Base-by-base conservation (phyloP, 2,797 vertebrate genomes). In the Enoplosus armatus region DNA sequence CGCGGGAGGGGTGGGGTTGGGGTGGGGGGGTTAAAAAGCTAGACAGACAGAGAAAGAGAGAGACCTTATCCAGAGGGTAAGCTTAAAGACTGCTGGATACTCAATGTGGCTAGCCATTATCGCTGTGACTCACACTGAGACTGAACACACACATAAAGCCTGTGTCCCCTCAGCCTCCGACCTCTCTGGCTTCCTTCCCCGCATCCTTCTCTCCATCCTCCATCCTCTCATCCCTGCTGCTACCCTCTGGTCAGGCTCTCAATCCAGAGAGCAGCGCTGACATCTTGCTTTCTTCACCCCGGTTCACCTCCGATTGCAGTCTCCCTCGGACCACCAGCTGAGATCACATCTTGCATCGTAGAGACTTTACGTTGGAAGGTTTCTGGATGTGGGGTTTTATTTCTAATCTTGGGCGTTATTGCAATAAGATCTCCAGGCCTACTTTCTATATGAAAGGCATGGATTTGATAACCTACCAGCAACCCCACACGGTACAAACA, bases 401-500 rank as follows among this genome's bases (percentile, higher is more conserved):
- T 70, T 74, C n/a, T 18, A 60, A 58, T 79, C 45, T 66, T n/a
- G 48, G 53, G 22, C 8, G 12, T 70, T 80, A 81, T 63, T 69
- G 84, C 87, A 92, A 86, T 90, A 87, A 84, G 62, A 82, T 71
- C 76, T 76, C 47, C 59, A 55, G 45, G 65, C 61, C 37, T 72
- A 1, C 7, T 0, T 45, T 48, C 33, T 45, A 29, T 37, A 33
- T 41, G 55, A 76, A 79, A 81, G 75, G 41, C 55, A 4, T 63
- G 62, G 79, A 86, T 88, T 83, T 80, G 73, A 67, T 79, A 71
- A 73, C 55, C 55, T 29, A 79, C 80, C 88, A 90, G 84, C 86
- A 87, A 84, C 61, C 43, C 47, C 51, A 61, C 22, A n/a, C 35
- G 70, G 70, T 78, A 80, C 84, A 87, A 84, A 72, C 54, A 60